Percentiles rank a stretch among this genome's conserved stretches.
phyloP scores from a whole-genome alignment of 2,888 invertebrate species.

The Iphiclides podalirius region DNA sequence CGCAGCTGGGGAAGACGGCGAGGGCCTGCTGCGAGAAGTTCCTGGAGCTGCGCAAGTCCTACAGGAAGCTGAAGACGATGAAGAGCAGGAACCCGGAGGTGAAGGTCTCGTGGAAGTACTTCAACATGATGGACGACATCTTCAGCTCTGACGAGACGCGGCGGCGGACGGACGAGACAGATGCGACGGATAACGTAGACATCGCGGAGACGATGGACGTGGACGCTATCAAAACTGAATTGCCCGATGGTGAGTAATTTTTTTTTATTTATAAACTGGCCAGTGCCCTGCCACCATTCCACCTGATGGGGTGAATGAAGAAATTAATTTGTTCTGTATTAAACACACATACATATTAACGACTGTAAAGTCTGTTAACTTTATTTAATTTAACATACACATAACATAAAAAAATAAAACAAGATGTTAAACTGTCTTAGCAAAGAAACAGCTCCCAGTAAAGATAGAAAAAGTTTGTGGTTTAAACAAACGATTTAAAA shows the following conservation, averaged over 20 bases:
- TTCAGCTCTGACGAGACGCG: constrained; percentile 36
- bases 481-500: too few relatives aligned
- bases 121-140: constrained; percentile 56
- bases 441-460: too few relatives aligned
- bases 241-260: constrained; percentile 30
- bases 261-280: too few relatives aligned
- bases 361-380: too few relatives aligned
- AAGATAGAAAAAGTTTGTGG: too few relatives aligned
- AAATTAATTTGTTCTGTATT: too few relatives aligned
- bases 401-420: too few relatives aligned
- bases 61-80: constrained; percentile 64
- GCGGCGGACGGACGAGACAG: constrained; percentile 22
- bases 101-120: constrained; percentile 68
- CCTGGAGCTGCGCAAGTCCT: constrained; percentile 60
- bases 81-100: constrained; percentile 53
- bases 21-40: constrained; percentile 56
- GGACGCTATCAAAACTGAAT: constrained; percentile 30
- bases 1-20: constrained; percentile 44
- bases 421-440: too few relatives aligned
- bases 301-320: too few relatives aligned
- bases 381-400: too few relatives aligned
- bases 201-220: constrained; percentile 36
- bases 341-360: too few relatives aligned
- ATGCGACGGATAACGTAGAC: constrained; percentile 16
- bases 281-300: too few relatives aligned